Evolutionary conservation across 2,888 invertebrate species (phyloP).

Genomic region (Aleiodes leptofemur): DNA sequence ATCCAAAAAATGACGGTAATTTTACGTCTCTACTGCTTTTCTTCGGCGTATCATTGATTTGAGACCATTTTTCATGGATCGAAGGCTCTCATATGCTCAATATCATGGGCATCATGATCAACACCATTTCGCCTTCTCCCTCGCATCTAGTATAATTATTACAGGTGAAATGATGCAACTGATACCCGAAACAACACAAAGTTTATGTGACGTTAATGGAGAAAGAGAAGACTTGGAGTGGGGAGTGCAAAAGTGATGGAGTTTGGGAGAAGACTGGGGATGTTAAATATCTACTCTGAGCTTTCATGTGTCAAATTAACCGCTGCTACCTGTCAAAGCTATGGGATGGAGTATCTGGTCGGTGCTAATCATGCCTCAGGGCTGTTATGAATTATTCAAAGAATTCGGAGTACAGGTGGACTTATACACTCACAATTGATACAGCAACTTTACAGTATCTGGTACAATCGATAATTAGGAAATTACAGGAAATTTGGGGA

Average conservation of each 20-base stretch:
- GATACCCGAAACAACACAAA: conserved; percentile 22
- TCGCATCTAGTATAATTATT: conserved; percentile 18
- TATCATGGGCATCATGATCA: too few relatives aligned
- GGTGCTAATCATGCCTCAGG: conserved; percentile 23
- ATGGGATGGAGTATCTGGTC: conserved; percentile 23
- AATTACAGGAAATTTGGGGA: too few relatives aligned
- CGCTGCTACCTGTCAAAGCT: conserved; percentile 68
- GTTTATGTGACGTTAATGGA: conserved; percentile 27
- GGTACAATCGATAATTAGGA: neutral
- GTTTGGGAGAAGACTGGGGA: conserved; percentile 22
- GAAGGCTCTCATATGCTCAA: too few relatives aligned
- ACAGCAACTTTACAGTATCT: neutral
- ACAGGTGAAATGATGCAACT: conserved; percentile 21
- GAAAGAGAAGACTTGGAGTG: conserved; percentile 13
- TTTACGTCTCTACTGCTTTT: too few relatives aligned
- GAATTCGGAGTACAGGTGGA: neutral
- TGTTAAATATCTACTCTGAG: conserved; percentile 31
- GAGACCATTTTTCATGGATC: too few relatives aligned
- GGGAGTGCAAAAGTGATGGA: conserved; percentile 5
- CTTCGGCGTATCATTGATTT: too few relatives aligned
- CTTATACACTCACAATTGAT: conserved; percentile 9
- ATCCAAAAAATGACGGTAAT: too few relatives aligned
- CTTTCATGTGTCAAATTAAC: conserved; percentile 70
- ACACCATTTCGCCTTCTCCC: neutral
- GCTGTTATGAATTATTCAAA: conserved; percentile 36